Percentiles rank a stretch among this genome's conserved stretches.
Conservation (phyloP, 2,797 vertebrate species). For the Cossypha heuglini region DNA sequence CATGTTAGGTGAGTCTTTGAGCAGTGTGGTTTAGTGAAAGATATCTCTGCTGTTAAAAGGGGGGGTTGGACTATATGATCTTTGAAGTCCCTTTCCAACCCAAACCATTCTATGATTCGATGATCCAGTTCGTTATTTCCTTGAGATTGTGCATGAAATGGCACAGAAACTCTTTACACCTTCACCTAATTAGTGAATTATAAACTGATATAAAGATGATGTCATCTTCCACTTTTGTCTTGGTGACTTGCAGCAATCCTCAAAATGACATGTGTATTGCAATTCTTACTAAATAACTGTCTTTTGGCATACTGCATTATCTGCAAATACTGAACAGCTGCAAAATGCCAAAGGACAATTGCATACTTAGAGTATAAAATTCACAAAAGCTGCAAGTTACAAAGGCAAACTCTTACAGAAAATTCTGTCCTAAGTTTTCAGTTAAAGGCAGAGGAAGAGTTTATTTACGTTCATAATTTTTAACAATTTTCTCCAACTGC, state of each 20-base stretch:
- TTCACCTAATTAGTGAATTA: neutral
- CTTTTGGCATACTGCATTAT: neutral
- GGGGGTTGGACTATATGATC: fast-evolving
- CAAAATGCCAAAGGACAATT: neutral
- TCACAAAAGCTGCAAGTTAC: neutral
- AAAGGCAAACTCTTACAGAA: neutral
- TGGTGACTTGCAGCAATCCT: neutral
- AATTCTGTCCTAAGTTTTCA: neutral
- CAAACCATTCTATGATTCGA: neutral
- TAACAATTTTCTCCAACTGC: neutral
- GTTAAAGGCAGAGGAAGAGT: neutral
- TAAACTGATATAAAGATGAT: neutral
- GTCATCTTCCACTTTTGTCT: neutral
- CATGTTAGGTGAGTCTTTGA: neutral
- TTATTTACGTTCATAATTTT: neutral
- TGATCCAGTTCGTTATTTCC: neutral
- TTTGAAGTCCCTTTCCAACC: neutral
- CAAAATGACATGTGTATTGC: neutral
- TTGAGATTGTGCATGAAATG: neutral
- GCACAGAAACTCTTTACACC: neutral
- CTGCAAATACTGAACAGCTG: neutral
- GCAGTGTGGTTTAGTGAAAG: neutral
- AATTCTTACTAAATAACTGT: neutral
- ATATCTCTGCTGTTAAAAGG: fast-evolving
- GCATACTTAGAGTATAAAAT: neutral